Evolutionary conservation across 2,797 vertebrate genomes (phyloP).

Genomic region (Apodemus agrarius): DNA sequence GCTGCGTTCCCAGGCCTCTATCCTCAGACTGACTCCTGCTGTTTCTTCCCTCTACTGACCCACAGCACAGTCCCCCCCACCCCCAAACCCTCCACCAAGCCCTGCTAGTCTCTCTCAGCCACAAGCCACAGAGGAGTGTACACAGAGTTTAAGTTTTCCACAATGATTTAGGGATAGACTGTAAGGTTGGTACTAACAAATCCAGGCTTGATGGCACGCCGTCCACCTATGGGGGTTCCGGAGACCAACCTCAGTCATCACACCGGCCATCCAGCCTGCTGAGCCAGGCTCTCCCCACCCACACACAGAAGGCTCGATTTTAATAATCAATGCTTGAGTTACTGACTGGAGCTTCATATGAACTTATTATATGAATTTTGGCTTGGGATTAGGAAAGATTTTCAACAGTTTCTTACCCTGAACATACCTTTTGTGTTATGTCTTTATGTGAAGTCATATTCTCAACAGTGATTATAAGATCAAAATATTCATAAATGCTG

Average conservation of each 20-base stretch:
- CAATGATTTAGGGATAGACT: neutral
- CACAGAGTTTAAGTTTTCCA: neutral
- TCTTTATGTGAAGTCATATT: neutral
- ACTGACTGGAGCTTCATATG: neutral
- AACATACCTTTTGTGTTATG: neutral
- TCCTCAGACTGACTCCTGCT: neutral
- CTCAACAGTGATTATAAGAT: neutral
- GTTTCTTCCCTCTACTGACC: neutral
- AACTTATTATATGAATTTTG: neutral
- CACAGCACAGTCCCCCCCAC: neutral
- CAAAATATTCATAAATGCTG: neutral
- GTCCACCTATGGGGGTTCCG: neutral
- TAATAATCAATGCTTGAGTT: neutral
- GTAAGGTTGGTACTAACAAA: neutral
- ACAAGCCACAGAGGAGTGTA: neutral
- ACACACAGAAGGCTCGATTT: neutral
- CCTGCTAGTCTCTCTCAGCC: neutral
- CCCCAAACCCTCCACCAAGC: neutral
- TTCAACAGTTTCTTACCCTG: neutral
- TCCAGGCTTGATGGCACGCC: neutral
- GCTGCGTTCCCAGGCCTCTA: neutral
- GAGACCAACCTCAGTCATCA: neutral
- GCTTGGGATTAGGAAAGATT: neutral
- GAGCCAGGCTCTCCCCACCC: neutral
- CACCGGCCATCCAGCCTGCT: neutral